Conservation (phyloP, 2,113 vertebrate species). For the Acinonyx jubatus region DNA sequence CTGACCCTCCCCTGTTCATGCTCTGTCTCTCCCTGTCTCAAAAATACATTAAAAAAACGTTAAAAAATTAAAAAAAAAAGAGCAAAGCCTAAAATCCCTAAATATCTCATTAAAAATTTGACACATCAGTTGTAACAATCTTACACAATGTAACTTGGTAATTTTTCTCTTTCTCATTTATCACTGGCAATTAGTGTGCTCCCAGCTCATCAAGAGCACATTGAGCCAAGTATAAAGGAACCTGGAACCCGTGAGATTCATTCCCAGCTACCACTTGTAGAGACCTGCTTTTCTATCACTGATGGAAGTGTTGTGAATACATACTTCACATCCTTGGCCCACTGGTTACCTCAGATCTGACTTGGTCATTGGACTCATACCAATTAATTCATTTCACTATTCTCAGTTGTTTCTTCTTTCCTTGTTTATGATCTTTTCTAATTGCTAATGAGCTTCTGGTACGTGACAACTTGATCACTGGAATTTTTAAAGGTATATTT, state of each 20-base stretch:
- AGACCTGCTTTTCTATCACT: background rate
- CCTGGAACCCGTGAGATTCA: fast-evolving
- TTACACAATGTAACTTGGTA: background rate
- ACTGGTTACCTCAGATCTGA: background rate
- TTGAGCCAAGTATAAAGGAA: background rate
- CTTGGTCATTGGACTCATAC: background rate
- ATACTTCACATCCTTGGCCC: background rate
- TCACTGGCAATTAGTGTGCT: background rate
- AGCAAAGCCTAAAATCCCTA: background rate
- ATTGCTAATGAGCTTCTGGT: background rate
- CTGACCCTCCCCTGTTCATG: too few relatives aligned
- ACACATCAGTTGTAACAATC: background rate
- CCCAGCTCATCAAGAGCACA: background rate
- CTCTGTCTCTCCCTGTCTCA: too few relatives aligned
- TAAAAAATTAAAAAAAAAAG: background rate
- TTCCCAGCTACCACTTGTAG: background rate
- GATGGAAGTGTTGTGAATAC: background rate
- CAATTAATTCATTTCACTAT: background rate
- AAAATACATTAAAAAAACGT: too few relatives aligned
- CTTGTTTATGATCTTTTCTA: background rate
- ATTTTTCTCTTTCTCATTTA: background rate
- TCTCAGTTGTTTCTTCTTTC: background rate
- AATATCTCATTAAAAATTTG: background rate
- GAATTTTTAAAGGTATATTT: background rate
- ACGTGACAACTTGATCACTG: background rate